A percentile compares a stretch with the other conserved stretches of the same genome.
These are phyloP conservation scores for Mola mola DNA, from an alignment of 2,113 vertebrate species.

Conservation along the genomic window DNA sequence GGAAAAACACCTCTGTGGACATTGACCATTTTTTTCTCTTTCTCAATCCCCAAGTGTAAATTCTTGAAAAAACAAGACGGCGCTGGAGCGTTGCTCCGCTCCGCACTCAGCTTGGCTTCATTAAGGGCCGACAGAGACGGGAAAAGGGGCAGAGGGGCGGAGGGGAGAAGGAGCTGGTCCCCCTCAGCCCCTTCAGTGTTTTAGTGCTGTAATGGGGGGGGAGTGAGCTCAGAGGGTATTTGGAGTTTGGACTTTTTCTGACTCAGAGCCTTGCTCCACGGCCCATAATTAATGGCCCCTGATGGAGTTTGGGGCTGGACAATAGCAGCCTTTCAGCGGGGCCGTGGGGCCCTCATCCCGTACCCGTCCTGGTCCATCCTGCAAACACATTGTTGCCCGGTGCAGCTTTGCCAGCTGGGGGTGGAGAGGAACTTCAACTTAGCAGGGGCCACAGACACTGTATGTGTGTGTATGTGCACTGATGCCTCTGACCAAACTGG, in stretches of 20 bases:
- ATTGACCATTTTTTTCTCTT: too few relatives aligned
- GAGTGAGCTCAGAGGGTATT: constrained; percentile 13
- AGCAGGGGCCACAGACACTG: constrained; percentile 73
- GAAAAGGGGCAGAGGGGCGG: constrained; percentile 38
- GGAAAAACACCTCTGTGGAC: too few relatives aligned
- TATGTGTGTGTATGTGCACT: constrained; percentile 18
- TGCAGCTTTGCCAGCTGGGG: constrained; percentile 95
- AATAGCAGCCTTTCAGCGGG: constrained; percentile 92
- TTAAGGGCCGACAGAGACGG: constrained; percentile 45
- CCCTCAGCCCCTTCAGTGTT: constrained; percentile 44
- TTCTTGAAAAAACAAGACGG: too few relatives aligned
- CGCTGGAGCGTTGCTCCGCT: too few relatives aligned
- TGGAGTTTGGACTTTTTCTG: constrained; percentile 51
- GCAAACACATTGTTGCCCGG: constrained; percentile 90
- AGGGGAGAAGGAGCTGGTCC: constrained; percentile 15
- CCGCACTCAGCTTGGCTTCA: constrained; percentile 58
- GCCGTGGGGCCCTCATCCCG: constrained; percentile 62
- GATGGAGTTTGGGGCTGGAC: constrained; percentile 87
- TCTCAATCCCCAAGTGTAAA: too few relatives aligned
- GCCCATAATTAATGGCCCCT: constrained; percentile 98
- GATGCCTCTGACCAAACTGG: constrained; percentile 83
- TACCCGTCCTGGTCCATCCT: constrained; percentile 81
- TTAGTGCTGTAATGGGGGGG: constrained; percentile 56
- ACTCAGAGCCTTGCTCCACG: constrained; percentile 83
- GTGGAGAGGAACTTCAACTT: constrained; percentile 86